These are phyloP conservation scores for Danaus melanippus DNA, from an alignment of 1,140 invertebrate species.

Conservation along the genomic window DNA sequence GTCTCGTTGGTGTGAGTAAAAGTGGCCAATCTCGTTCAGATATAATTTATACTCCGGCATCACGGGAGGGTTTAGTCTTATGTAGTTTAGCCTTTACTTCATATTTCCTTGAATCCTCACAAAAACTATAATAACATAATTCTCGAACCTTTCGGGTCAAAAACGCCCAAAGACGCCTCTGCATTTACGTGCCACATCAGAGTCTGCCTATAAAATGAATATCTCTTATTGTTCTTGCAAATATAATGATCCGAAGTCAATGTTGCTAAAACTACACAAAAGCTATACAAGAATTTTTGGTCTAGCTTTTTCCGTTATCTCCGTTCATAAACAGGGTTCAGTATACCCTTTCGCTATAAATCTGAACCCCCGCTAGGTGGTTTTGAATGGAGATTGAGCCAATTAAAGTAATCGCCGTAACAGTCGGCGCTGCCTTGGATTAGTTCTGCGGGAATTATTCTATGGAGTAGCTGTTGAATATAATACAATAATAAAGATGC, in stretches of 20 bases:
- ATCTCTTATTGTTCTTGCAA: no score
- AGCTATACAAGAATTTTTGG: slow-evolving; percentile 7
- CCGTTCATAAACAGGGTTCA: slow-evolving; percentile 70
- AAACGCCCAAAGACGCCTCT: neutral
- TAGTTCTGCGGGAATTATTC: slow-evolving; percentile 55
- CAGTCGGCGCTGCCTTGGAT: slow-evolving; percentile 72
- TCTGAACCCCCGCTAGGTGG: slow-evolving; percentile 58
- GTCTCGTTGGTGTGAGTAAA: slow-evolving; percentile 14
- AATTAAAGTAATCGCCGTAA: slow-evolving; percentile 74
- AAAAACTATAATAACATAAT: slow-evolving; percentile 7
- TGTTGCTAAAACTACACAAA: no score
- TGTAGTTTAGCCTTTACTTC: slow-evolving; percentile 37
- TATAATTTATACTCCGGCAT: slow-evolving; percentile 58
- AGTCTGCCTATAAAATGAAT: no score
- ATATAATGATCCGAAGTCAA: no score
- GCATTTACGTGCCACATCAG: no score
- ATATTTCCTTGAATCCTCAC: slow-evolving; percentile 37
- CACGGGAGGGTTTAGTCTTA: slow-evolving; percentile 51
- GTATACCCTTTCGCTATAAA: slow-evolving; percentile 67
- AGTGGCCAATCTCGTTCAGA: slow-evolving; percentile 56
- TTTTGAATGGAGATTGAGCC: slow-evolving; percentile 74
- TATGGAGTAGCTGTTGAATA: slow-evolving; percentile 33
- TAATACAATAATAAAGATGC: no score
- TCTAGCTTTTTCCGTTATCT: slow-evolving; percentile 52
- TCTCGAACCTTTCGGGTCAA: slow-evolving; percentile 5